phyloP scores from a whole-genome alignment of 2,797 vertebrate species.

The Ispidina picta region DNA sequence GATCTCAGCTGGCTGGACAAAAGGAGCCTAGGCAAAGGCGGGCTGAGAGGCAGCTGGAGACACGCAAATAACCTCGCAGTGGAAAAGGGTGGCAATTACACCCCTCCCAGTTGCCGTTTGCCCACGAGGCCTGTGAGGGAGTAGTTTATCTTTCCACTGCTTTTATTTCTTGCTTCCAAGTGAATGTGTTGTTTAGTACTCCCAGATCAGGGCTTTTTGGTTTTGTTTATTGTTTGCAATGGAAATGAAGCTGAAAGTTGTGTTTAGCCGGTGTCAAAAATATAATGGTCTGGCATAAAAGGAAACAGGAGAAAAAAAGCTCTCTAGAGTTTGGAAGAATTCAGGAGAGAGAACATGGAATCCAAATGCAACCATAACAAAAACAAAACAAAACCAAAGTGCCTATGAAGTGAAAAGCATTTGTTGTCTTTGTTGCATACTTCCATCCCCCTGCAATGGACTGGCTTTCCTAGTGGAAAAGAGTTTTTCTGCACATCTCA shows the following conservation, averaged over 20 bases:
- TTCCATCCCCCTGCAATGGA: neutral
- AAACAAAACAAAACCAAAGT: rapidly evolving
- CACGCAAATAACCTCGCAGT: neutral
- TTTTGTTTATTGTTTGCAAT: neutral
- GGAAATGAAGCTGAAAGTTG: neutral
- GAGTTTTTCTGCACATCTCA: neutral
- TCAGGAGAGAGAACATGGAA: neutral
- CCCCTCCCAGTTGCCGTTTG: neutral
- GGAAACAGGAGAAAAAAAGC: neutral
- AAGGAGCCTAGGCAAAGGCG: neutral
- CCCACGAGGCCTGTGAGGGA: neutral
- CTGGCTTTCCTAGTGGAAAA: neutral
- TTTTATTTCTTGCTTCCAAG: slow-evolving; percentile 13
- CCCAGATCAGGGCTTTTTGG: neutral
- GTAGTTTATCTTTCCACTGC: neutral
- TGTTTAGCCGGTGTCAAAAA: neutral
- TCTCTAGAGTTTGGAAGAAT: neutral
- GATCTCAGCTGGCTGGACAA: slow-evolving; percentile 47
- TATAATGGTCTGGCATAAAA: neutral
- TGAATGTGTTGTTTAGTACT: neutral
- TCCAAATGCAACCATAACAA: neutral
- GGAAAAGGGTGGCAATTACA: neutral
- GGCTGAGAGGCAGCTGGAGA: slow-evolving; percentile 19
- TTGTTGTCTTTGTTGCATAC: neutral
- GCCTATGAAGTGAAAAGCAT: neutral